Conservation (phyloP, 2,113 vertebrate species). For the Holacanthus passer region DNA sequence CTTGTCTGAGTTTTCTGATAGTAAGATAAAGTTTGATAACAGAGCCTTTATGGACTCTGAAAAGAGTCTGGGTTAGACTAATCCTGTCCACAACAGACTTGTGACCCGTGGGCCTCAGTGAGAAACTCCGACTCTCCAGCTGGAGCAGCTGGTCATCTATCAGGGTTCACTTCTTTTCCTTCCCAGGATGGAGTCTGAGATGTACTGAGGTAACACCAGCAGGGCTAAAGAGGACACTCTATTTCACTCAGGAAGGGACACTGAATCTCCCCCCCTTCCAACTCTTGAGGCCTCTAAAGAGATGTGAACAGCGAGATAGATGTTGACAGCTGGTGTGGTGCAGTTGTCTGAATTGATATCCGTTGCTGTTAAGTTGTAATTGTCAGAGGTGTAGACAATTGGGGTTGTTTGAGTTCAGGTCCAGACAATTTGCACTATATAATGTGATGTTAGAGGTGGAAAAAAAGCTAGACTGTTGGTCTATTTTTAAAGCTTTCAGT, state of each 20-base stretch:
- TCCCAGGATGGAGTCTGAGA: constrained; percentile 45
- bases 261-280: constrained; percentile 18
- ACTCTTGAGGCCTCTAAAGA: constrained; percentile 55
- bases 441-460: constrained; percentile 25
- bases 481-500: constrained; percentile 13
- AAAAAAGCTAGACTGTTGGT: not conserved
- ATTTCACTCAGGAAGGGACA: constrained; percentile 54
- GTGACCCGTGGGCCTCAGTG: constrained; percentile 56
- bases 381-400: constrained; percentile 43
- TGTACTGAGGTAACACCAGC: constrained; percentile 56
- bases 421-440: constrained; percentile 13
- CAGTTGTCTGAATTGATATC: constrained; percentile 62
- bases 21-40: constrained; percentile 69
- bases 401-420: constrained; percentile 33
- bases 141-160: constrained; percentile 61
- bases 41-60: constrained; percentile 63
- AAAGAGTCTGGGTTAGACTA: constrained; percentile 61
- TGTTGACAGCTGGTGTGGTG: constrained; percentile 58
- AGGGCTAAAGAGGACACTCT: constrained; percentile 50
- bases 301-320: constrained; percentile 66
- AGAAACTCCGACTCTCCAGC: constrained; percentile 47
- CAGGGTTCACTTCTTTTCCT: constrained; percentile 28
- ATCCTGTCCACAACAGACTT: constrained; percentile 62
- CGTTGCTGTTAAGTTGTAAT: constrained; percentile 41
- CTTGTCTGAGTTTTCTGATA: constrained; percentile 58